Evolutionary conservation across 2,888 invertebrate species (phyloP).

Genomic region (Abrostola triplasia): DNA sequence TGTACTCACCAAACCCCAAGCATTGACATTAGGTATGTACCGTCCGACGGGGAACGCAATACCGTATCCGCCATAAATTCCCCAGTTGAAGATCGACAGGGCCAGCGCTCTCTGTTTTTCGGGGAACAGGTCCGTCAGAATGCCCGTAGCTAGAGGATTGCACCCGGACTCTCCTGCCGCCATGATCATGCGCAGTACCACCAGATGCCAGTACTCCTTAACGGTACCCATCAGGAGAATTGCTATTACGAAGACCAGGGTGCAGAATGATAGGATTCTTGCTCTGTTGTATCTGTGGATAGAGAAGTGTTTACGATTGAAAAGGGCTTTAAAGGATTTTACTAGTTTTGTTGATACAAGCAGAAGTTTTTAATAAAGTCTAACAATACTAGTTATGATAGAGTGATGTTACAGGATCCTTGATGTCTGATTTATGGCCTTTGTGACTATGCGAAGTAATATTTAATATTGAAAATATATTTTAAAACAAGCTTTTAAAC

Average conservation of each 20-base stretch:
- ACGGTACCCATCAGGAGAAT: slow-evolving; percentile 95
- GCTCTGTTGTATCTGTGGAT: slow-evolving; percentile 90
- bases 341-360: background rate
- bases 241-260: slow-evolving; percentile 93
- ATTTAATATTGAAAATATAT: too few relatives aligned
- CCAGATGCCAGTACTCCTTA: slow-evolving; percentile 96
- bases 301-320: slow-evolving; percentile 1
- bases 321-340: background rate
- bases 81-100: slow-evolving; percentile 98
- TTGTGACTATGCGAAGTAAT: too few relatives aligned
- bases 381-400: too few relatives aligned
- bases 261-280: slow-evolving; percentile 92
- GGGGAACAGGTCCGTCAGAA: slow-evolving; percentile 94
- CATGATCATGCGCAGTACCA: slow-evolving; percentile 94
- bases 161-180: slow-evolving; percentile 96
- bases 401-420: too few relatives aligned
- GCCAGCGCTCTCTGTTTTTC: slow-evolving; percentile 95
- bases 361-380: too few relatives aligned
- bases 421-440: too few relatives aligned
- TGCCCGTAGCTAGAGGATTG: slow-evolving; percentile 95
- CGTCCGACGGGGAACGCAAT: slow-evolving; percentile 97
- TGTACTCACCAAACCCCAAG: slow-evolving; percentile 91
- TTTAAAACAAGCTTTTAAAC: too few relatives aligned
- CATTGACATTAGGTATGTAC: slow-evolving; percentile 92
- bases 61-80: slow-evolving; percentile 97